A percentile compares a stretch with the other conserved stretches of the same genome.
Evolutionary conservation across 1,140 invertebrate genomes (phyloP).

Genomic region (Diabrotica virgifera): DNA sequence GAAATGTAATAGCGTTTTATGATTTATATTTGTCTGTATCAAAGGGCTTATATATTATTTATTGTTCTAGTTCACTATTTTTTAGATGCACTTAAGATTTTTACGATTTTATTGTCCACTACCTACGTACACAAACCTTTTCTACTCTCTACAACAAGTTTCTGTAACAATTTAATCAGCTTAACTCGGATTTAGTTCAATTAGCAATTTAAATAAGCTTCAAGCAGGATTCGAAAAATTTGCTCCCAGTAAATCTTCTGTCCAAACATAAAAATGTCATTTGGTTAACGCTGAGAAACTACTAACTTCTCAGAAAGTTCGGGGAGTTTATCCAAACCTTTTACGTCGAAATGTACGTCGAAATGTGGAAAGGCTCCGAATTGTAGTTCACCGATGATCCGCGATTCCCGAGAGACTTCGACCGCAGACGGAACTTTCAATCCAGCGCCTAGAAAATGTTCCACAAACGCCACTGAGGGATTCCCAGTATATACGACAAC

Average conservation of each 20-base stretch:
- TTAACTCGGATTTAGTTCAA: neutral
- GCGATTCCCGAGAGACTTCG: neutral
- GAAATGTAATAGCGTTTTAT: no score
- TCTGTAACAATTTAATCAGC: neutral
- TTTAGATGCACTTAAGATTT: no score
- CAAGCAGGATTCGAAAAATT: neutral
- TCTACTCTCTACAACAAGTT: no score
- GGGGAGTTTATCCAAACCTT: conserved; percentile 7
- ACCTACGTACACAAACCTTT: no score
- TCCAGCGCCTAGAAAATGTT: neutral
- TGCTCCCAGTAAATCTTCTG: conserved; percentile 2
- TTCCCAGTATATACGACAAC: neutral
- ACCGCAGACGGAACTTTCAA: conserved; percentile 13
- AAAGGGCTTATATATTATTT: no score
- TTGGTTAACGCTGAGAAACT: conserved; percentile 3
- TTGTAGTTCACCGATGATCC: neutral
- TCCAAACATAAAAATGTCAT: conserved; percentile 14
- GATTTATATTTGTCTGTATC: no score
- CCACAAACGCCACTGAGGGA: neutral
- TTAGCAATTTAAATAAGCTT: neutral
- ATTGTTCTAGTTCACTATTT: no score
- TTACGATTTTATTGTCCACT: no score
- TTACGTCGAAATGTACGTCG: conserved; percentile 1
- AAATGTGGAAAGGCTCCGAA: conserved; percentile 10
- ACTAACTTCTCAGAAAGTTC: conserved; percentile 10